Conservation (phyloP, 2,113 vertebrate species). For the Poecile atricapillus region DNA sequence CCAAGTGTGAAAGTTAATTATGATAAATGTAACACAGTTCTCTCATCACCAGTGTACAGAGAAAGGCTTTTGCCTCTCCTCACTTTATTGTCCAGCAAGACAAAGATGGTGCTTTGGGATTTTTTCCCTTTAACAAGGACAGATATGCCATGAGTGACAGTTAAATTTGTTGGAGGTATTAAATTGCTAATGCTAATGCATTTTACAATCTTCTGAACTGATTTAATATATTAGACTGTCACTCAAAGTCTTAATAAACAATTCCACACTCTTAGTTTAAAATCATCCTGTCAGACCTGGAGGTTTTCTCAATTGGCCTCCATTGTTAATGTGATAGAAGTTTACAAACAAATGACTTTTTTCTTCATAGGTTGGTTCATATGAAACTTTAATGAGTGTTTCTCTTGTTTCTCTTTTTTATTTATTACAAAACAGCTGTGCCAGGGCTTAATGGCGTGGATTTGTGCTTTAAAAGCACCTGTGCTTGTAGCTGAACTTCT, state of each 20-base stretch:
- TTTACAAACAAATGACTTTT: slow-evolving; percentile 72
- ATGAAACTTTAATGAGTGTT: slow-evolving; percentile 56
- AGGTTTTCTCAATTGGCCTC: slow-evolving; percentile 64
- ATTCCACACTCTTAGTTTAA: slow-evolving; percentile 65
- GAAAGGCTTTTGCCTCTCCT: slow-evolving; percentile 57
- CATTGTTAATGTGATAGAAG: slow-evolving; percentile 60
- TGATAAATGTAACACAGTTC: slow-evolving; percentile 60
- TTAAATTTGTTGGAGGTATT: slow-evolving; percentile 81
- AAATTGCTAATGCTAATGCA: slow-evolving; percentile 79
- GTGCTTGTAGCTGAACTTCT: slow-evolving; percentile 13
- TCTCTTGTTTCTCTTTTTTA: slow-evolving; percentile 54
- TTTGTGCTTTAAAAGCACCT: slow-evolving; percentile 59
- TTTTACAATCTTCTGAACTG: slow-evolving; percentile 80
- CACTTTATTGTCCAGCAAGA: slow-evolving; percentile 59
- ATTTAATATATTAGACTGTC: slow-evolving; percentile 82
- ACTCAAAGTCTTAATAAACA: slow-evolving; percentile 81
- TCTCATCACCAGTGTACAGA: neutral
- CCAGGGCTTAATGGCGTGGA: neutral
- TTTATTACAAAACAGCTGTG: slow-evolving; percentile 42
- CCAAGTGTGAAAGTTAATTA: slow-evolving; percentile 67
- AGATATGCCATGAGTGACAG: slow-evolving; percentile 77
- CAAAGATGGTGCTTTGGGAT: slow-evolving; percentile 38
- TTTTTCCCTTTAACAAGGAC: slow-evolving; percentile 66
- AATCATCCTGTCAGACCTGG: slow-evolving; percentile 70
- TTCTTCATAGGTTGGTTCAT: slow-evolving; percentile 27